Evolutionary conservation across 2,888 invertebrate genomes (phyloP).

Genomic region (Eumacrocentrus americanus): DNA sequence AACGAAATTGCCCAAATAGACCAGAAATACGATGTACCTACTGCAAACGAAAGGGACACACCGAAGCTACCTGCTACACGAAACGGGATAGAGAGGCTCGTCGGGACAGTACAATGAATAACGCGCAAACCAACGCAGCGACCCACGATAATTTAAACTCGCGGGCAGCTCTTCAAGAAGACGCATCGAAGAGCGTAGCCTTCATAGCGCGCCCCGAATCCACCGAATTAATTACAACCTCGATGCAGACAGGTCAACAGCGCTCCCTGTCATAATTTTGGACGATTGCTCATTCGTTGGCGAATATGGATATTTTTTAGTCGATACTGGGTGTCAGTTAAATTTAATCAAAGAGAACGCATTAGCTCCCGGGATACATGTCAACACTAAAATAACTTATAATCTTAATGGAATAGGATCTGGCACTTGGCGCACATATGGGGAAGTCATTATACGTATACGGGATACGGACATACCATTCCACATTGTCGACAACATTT

Average conservation of each 20-base stretch:
- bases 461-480: slow-evolving; percentile 6
- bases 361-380: not conserved
- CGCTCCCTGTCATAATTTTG: slow-evolving; percentile 4
- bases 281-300: not conserved
- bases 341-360: slow-evolving; percentile 19
- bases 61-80: not conserved
- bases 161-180: not conserved
- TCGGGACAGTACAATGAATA: not conserved
- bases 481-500: slow-evolving; percentile 16
- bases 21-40: not conserved
- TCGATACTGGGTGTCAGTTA: slow-evolving; percentile 20
- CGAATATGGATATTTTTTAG: slow-evolving; percentile 4
- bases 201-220: slow-evolving; percentile 1
- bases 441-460: slow-evolving; percentile 1
- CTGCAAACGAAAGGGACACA: not conserved
- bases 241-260: not conserved
- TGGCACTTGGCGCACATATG: slow-evolving; percentile 11
- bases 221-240: slow-evolving; percentile 16
- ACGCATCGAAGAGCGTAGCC: not conserved
- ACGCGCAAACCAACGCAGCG: not conserved
- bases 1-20: not conserved
- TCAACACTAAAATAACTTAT: slow-evolving; percentile 16
- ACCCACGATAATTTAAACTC: slow-evolving; percentile 18
- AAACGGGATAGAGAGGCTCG: not conserved
- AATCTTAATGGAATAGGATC: slow-evolving; percentile 20